Evolutionary conservation across 2,113 vertebrate genomes (phyloP).

Genomic region (Fulmarus glacialis): DNA sequence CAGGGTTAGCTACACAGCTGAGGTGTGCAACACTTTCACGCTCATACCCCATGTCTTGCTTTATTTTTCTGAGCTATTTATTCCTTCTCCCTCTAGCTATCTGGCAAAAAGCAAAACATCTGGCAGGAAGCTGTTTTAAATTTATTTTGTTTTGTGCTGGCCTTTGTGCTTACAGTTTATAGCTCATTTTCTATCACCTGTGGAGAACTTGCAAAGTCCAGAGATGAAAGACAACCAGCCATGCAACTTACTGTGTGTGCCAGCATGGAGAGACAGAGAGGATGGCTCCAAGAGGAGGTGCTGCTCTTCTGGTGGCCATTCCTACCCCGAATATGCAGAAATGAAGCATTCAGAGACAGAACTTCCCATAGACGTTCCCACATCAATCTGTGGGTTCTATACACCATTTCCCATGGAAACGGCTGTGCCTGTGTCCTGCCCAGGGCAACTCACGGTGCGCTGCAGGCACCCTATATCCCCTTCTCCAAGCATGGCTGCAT

Average conservation of each 20-base stretch:
- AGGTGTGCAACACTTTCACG: background rate
- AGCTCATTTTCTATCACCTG: background rate
- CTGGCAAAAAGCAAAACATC: background rate
- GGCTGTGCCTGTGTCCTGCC: background rate
- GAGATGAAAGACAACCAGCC: background rate
- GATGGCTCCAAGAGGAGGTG: background rate
- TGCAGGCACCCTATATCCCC: background rate
- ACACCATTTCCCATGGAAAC: background rate
- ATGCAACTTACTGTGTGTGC: background rate
- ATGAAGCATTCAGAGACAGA: background rate
- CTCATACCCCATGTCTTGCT: background rate
- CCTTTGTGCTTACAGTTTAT: background rate
- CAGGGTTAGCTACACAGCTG: background rate
- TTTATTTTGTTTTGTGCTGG: background rate
- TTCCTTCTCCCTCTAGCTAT: background rate
- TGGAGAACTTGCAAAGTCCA: background rate
- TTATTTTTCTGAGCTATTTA: background rate
- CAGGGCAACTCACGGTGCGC: background rate
- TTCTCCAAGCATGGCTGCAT: background rate
- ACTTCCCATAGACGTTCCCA: background rate
- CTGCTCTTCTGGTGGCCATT: background rate
- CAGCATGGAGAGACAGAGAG: background rate
- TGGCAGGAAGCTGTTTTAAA: background rate
- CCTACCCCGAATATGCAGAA: background rate
- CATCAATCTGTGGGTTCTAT: rapidly evolving